Evolutionary conservation across 2,888 invertebrate genomes (phyloP), one percentile per base, ranked within the genome.

Genomic region (Auanema sp.): DNA sequence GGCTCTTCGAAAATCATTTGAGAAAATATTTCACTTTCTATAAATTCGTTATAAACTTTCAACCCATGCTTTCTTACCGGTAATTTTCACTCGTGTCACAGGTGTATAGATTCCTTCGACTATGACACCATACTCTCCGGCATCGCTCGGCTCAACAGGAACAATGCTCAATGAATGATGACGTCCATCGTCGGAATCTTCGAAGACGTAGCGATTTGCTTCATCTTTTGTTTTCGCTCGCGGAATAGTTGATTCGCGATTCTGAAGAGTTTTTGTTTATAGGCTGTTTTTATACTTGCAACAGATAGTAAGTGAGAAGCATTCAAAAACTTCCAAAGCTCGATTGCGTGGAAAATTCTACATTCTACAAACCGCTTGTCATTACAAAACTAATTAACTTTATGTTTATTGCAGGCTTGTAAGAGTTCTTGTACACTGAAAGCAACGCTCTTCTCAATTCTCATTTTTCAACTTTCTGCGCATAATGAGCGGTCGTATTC

Each of bases 51-150:
- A 11, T 52, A 6, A 21, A 6, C 24, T 23, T 52, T 18, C 21
- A 47, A 5, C 11, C 8, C 47, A 18, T n/a, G n/a, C n/a, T n/a
- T n/a, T n/a, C n/a, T 33, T 24, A 72, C 69, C 71, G 25, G 76
- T 57, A 6, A 78, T 74, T 40, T 64, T 71, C 47, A 79, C 74
- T 47, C 69, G 69, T 3, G 79, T 77, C 23, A 79, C 79, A 10
- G 76, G 66, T 23, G 74, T 71, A 47, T 66, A 72, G 11, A 66
- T 68, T 25, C 71, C 79, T 33, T 72, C 76, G 21, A 79, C 73
- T 6, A 69, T 21, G 10, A 75, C 72, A 2, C 70, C 70, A 56
- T 77, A 79, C 55, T 76, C 73, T 18, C 77, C 79, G 21, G 69
- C 69, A 60, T 79, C 79, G 14, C 56, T 62, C 47, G 69, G 69